phyloP scores from a whole-genome alignment of 2,797 vertebrate genomes.

The Enteromius thamalakanensis region DNA sequence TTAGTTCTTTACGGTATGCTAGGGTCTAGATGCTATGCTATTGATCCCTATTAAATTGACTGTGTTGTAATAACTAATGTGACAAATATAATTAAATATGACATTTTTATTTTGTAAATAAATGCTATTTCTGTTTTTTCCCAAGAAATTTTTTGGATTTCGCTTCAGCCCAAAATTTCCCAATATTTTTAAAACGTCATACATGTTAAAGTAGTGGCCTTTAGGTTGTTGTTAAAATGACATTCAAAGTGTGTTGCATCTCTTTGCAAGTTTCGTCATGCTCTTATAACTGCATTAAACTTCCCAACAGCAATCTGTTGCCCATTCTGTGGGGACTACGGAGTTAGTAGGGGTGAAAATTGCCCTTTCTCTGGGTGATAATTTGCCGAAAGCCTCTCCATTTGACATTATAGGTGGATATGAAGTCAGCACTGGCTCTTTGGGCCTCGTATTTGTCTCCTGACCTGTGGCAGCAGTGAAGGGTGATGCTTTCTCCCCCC shows the following conservation, averaged over 20 bases:
- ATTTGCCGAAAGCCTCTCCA: conserved; percentile 59
- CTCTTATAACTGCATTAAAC: conserved; percentile 12
- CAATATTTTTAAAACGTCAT: not conserved
- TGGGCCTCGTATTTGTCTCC: conserved; percentile 47
- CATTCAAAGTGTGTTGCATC: not conserved
- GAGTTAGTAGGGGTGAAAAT: conserved; percentile 60
- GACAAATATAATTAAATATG: not conserved
- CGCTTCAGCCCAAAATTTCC: not conserved
- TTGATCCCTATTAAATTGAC: not conserved
- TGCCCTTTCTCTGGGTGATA: conserved; percentile 60
- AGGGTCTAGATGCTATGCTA: not conserved
- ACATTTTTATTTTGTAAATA: not conserved
- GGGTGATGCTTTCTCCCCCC: conserved; percentile 45
- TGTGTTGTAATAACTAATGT: not conserved
- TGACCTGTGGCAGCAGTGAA: conserved; percentile 42
- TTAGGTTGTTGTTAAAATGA: not conserved
- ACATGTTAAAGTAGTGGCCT: not conserved
- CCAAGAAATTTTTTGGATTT: too few species aligned
- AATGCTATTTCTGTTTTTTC: not conserved
- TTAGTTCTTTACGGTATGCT: not conserved
- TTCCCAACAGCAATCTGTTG: conserved; percentile 43
- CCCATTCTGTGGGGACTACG: conserved; percentile 49
- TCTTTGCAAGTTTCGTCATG: conserved; percentile 14
- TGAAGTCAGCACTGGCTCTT: conserved; percentile 44
- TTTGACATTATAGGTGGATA: conserved; percentile 52